phyloP scores from a whole-genome alignment of 2,888 invertebrate genomes.

The Dicranocentrus wangi region DNA sequence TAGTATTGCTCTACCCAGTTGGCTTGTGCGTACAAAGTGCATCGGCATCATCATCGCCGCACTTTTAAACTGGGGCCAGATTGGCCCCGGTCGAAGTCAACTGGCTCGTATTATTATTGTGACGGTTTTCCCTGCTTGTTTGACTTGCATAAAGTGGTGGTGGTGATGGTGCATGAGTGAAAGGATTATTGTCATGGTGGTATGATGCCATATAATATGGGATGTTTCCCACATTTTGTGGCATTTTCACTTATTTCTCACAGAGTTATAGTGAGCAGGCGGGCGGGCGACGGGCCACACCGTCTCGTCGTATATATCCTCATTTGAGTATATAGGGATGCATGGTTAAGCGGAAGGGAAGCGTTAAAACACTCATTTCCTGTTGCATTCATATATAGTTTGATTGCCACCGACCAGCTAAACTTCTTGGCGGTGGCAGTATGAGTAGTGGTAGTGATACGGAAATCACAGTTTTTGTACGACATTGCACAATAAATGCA shows the following conservation, averaged over 20 bases:
- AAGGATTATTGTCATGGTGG: conserved; percentile 41
- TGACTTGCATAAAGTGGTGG: conserved; percentile 42
- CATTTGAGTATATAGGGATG: too few relatives aligned
- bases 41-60: too few relatives aligned
- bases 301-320: too few relatives aligned
- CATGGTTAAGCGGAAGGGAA: too few relatives aligned
- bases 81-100: too few relatives aligned
- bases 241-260: conserved; percentile 27
- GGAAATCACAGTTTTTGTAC: conserved; percentile 43
- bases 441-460: conserved; percentile 31
- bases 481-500: conserved; percentile 53
- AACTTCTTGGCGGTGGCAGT: conserved; percentile 26
- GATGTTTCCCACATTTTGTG: too few relatives aligned
- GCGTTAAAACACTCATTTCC: conserved; percentile 57
- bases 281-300: background rate
- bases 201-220: too few relatives aligned
- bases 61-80: too few relatives aligned
- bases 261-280: conserved; percentile 1
- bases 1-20: conserved; percentile 9
- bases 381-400: conserved; percentile 50
- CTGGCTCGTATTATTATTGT: conserved; percentile 1
- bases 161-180: conserved; percentile 34
- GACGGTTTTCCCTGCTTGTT: conserved; percentile 7
- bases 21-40: background rate
- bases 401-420: conserved; percentile 54